Base-by-base conservation (phyloP, 2,113 vertebrate genomes). In the Chaetodon trifascialis region DNA sequence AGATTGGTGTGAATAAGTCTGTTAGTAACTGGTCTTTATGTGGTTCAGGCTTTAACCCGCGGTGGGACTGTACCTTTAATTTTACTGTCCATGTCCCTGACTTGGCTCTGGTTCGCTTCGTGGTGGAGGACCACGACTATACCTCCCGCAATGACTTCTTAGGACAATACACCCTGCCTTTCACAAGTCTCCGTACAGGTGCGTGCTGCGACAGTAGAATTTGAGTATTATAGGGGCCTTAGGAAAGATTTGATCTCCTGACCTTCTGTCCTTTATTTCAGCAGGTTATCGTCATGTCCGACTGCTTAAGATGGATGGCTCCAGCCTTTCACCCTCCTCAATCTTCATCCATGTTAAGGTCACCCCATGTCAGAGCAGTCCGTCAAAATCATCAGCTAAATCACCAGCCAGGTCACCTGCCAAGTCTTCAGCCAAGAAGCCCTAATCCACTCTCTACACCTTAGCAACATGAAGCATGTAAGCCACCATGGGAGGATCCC, bases 211-310 rank as follows among this genome's bases (percentile, higher is more conserved):
- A 7, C 60, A 36, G 62, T n/a, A 34, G 16, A 58, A 36, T 51
- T 12, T 60, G 40, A 15, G 4, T 51, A 1, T 34, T 5, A 21
- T 16, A 3, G 47, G 38, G 46, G 1, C 4, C 34, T 6, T 55
- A 16, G 2, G 15, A 25, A 44, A 49, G 3, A n/a, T 21, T 67
- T 23, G 0, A 30, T 38, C 8, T 42, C 4, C 36, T 86, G 3
- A 59, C 21, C 16, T 21, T 21, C 23, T 0, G 0, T 10, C 14
- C 63, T 15, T 59, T 52, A 14, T 56, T 51, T 73, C 81, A 70
- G n/a, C 94, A 99, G 98, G 98, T 42, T 99, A 98, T 68, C 96
- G 96, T 3, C 98, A 99, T 65, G 96, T 99, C 83, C 96, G 96
- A n/a, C 94, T 99, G 77, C 95, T 96, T 14, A 96, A 97, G 86